Base-by-base conservation (phyloP, 2,888 invertebrate species). In the Augochlorella aurata region DNA sequence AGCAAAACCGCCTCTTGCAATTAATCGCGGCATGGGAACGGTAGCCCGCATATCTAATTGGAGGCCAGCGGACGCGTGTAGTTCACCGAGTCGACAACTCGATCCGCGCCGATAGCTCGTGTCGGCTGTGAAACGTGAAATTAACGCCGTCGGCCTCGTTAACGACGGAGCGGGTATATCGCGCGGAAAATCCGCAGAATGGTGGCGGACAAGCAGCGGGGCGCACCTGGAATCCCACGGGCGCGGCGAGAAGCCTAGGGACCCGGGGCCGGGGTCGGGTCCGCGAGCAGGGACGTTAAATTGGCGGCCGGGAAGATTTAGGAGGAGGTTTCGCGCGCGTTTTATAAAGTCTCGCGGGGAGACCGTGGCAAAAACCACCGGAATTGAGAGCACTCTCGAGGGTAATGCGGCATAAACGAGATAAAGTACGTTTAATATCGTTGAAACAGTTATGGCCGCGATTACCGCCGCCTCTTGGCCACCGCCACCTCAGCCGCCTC, bases 371-470 rank as follows among this genome's bases (percentile, higher is more conserved):
- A 79, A 83, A 85, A 84, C 52, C 50, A 21, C 21, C 49, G 54
- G 75, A 72, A 79, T 84, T 68, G 84, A 77, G 79, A 77, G 76
- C 70, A 50, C 68, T 44, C 76, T 44, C 80, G 80, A 68, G 85
- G 85, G 77, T 85, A 85, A 85, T 85, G 85, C 85, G 80, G 85
- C 78, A 85, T 85, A 85, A 85, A 85, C 52, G 76, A 85, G 85
- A 85, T 85, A 85, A 85, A 85, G 85, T 85, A 83, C 80, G 85
- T 74, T 85, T 85, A 83, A 85, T 83, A 82, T 79, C 82, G 80
- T 80, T 85, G 69, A 83, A 82, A 85, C 82, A 79, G 85, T 85
- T 85, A 85, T 71, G 77, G 63, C 67, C 45, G 58, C 69, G 85
- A 85, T 85, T 85, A 85, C 50, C 61, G 73, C 54, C 61, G 73